Base-by-base conservation (phyloP, 2,797 vertebrate genomes). In the Austrolebias charrua region DNA sequence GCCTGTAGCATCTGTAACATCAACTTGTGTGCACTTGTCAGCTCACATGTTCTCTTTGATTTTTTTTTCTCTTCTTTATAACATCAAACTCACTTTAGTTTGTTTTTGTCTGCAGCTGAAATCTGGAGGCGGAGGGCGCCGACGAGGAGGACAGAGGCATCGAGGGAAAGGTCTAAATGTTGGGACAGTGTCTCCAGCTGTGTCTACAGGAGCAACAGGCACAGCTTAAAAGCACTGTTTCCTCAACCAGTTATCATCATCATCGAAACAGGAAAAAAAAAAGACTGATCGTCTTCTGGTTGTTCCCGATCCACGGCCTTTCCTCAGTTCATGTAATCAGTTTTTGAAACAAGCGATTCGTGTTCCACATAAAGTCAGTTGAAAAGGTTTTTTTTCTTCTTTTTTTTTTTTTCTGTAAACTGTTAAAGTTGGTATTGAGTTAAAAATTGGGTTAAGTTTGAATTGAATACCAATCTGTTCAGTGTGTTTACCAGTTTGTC, bases 121-220 rank as follows among this genome's bases (percentile, higher is more conserved):
- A 78, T 79, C 86, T 0, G 89, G 87, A 54, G 78, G 88, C 0
- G 86, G 89, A 6, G 88, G 91, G 6, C 87, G 91, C 15, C 76
- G 91, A 49, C 76, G 92, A 82, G 91, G 92, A 0, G 91, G 92
- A 15, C 91, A 93, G 64, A 80, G 90, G 55, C 91, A 93, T 71
- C 71, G 88, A 86, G 88, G 86, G 69, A 92, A 91, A 71, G 76
- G 81, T 19, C 42, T 84, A 56, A 91, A 75, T 13, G 20, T 71
- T 1, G 42, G 76, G 0, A 2, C 60, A 0, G 47, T 78, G 44
- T 46, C 86, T 0, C 61, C 85, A 0, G 48, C 76, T 0, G 60
- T 89, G 38, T 54, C 89, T 3, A 56, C 91, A 2, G 86, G 86
- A 55, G 86, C 86, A 45, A 80, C 80, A 0, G 83, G 87, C 42